Base-by-base conservation (phyloP, 2,888 invertebrate species). In the Mythimna impura region DNA sequence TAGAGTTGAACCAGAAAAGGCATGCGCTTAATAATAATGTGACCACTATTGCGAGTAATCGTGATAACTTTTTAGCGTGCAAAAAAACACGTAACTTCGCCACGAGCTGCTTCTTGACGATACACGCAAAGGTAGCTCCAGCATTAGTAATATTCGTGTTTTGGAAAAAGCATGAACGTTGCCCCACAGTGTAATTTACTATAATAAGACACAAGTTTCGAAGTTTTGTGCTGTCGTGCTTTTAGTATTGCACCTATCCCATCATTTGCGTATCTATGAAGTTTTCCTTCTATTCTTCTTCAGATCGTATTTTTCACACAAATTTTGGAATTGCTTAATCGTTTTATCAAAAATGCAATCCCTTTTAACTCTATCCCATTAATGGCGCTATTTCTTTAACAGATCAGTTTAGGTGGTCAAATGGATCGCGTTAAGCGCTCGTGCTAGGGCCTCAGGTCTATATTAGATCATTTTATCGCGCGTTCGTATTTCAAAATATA, bases 71-170 rank as follows among this genome's bases (percentile, higher is more conserved):
- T 17, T 47, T 47, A 47, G 17, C 47, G 47, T 47, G 47, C 17
- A 17, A 17, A 20, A n/a, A 47, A 17, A 47, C 6, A 47, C 4
- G 17, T 17, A 47, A 17, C 5, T 47, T 47, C 43, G 43, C 14
- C 43, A 47, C 14, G 5, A 17, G 14, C 14, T 14, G 14, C 14
- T 47, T 47, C 5, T 4, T 14, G 43, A 47, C 43, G 3, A 3
- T 30, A 30, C 30, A 30, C 3, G 30, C 30, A 30, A 30, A 30
- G 2, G 30, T 30, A 30, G 30, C 30, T 30, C 5, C 43, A 47
- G 14, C 14, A 43, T 43, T 9, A 36, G 60, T n/a, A 60, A 60
- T 60, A n/a, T 60, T 60, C 36, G 22, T 34, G 58, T n/a, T 58
- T 34, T 0, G 20, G 9, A 54, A 54, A 25, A 10, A 54, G 54